Percentiles rank a stretch among this genome's conserved stretches.
Conservation (phyloP, 2,888 invertebrate genomes). For the Zygothrica quintamaculata region DNA sequence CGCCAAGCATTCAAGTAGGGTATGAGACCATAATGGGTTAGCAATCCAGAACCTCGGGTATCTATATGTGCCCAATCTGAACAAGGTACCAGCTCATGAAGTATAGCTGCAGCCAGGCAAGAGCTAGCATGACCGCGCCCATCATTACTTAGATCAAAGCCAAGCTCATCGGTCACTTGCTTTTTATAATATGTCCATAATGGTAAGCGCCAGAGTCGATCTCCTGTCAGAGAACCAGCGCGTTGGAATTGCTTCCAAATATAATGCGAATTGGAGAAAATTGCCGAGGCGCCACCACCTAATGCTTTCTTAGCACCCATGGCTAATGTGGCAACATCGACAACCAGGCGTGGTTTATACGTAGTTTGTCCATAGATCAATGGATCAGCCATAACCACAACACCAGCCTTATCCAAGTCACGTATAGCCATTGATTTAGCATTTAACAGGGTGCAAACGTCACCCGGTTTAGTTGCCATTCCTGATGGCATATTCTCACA, state of each 20-base stretch:
- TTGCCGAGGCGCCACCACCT: conserved; percentile 86
- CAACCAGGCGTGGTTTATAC: conserved; percentile 86
- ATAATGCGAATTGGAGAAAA: conserved; percentile 86
- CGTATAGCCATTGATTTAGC: conserved; percentile 85
- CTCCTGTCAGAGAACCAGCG: conserved; percentile 86
- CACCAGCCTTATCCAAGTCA: conserved; percentile 90
- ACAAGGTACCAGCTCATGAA: conserved; percentile 88
- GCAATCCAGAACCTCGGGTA: conserved; percentile 89
- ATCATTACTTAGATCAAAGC: conserved; percentile 87
- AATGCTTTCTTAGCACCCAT: conserved; percentile 86
- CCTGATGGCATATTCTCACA: conserved; percentile 86
- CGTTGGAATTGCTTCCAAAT: conserved; percentile 86
- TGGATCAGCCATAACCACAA: conserved; percentile 92
- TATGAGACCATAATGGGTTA: conserved; percentile 86
- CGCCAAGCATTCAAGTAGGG: conserved; percentile 87
- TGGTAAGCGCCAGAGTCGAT: conserved; percentile 88
- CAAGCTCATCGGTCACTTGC: conserved; percentile 79
- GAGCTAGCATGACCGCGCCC: conserved; percentile 86
- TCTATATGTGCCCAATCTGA: conserved; percentile 90
- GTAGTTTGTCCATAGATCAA: conserved; percentile 90
- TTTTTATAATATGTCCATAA: conserved; percentile 85
- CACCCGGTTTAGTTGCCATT: conserved; percentile 86
- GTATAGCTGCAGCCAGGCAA: conserved; percentile 89
- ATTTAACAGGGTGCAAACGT: conserved; percentile 85
- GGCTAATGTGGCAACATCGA: conserved; percentile 86